phyloP scores from a whole-genome alignment of 2,113 vertebrate species.

The Phyllopteryx taeniolatus region DNA sequence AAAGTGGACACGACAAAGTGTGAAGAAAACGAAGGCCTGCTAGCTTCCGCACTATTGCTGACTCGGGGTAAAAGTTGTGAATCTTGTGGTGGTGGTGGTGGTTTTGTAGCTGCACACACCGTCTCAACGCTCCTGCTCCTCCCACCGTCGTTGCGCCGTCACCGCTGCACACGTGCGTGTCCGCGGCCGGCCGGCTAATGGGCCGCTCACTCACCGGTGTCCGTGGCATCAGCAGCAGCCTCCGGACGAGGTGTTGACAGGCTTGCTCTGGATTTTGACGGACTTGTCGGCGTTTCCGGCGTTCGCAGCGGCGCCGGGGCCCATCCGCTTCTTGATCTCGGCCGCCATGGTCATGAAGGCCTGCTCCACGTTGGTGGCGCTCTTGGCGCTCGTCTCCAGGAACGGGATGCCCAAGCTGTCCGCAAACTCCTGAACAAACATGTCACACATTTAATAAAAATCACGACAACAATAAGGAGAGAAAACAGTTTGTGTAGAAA shows the following conservation, averaged over 20 bases:
- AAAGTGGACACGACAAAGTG: background rate
- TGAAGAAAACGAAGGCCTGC: constrained; percentile 5
- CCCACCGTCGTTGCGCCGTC: constrained; percentile 25
- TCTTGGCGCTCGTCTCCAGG: constrained; percentile 98
- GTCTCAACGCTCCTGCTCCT: constrained; percentile 37
- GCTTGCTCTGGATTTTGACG: constrained; percentile 98
- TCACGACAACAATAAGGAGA: too few species aligned
- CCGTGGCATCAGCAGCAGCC: constrained; percentile 81
- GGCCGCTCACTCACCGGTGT: constrained; percentile 1
- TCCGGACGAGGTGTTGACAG: constrained; percentile 92
- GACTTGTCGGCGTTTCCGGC: constrained; percentile 88
- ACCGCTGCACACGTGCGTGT: too few species aligned
- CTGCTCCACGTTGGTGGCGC: constrained; percentile 97
- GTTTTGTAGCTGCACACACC: constrained; percentile 89
- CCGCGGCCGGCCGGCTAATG: too few species aligned
- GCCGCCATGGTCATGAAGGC: constrained; percentile 99
- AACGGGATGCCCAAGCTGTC: constrained; percentile 95
- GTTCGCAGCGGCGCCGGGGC: constrained; percentile 81
- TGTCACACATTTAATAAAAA: too few species aligned
- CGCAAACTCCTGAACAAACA: constrained; percentile 85
- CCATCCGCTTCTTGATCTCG: constrained; percentile 98
- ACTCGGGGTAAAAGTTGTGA: constrained; percentile 63
- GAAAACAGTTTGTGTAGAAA: too few species aligned
- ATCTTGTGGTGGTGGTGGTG: constrained; percentile 39
- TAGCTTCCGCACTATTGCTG: constrained; percentile 70